A percentile compares a stretch with the other conserved stretches of the same genome.
phyloP scores from a whole-genome alignment of 2,797 vertebrate species.

The Bradypodion ventrale region DNA sequence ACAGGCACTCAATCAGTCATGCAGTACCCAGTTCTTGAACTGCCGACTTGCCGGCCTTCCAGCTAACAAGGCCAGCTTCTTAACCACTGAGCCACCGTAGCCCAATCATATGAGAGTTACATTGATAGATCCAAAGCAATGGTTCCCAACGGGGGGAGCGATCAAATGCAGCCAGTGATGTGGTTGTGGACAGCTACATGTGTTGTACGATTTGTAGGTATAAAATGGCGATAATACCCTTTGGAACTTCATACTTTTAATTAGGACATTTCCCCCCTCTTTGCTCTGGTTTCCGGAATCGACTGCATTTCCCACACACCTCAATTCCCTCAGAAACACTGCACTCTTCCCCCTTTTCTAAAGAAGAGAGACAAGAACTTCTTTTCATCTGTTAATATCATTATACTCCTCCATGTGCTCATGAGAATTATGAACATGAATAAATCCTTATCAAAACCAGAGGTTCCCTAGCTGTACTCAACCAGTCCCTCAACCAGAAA shows the following conservation, averaged over 20 bases:
- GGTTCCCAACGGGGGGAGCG: no score
- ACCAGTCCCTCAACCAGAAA: background rate
- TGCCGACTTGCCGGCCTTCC: no score
- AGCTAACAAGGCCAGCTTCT: no score
- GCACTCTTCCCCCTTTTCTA: background rate
- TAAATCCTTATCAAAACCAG: background rate
- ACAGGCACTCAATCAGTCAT: no score
- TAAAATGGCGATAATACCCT: background rate
- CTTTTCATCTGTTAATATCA: background rate
- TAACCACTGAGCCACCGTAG: no score
- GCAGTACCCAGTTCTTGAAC: no score
- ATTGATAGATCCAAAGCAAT: background rate
- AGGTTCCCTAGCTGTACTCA: background rate
- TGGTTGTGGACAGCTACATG: background rate
- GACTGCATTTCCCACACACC: background rate
- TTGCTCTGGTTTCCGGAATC: background rate
- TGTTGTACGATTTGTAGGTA: background rate
- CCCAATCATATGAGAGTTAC: no score
- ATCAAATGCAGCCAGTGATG: no score
- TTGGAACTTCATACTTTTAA: background rate
- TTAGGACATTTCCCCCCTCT: background rate
- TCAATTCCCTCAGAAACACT: background rate
- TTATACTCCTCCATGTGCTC: background rate
- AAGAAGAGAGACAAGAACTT: slow-evolving; percentile 1
- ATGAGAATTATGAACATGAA: background rate